Evolutionary conservation across 2,888 invertebrate genomes (phyloP).

Genomic region (Cyaniris semiargus): DNA sequence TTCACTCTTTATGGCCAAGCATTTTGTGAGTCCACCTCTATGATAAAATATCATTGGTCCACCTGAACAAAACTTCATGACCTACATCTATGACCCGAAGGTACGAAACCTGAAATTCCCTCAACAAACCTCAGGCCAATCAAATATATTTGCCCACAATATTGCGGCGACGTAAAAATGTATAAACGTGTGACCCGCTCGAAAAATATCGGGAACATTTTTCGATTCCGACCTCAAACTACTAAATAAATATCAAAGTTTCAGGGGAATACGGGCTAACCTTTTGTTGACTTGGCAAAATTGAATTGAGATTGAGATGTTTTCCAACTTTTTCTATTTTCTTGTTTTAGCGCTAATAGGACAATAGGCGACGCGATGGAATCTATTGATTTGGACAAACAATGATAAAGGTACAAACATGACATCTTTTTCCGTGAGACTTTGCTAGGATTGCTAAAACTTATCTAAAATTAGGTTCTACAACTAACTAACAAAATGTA

Average conservation of each 20-base stretch:
- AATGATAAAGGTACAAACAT: neutral
- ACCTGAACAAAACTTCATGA: neutral
- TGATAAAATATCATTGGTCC: no score
- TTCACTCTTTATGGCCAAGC: no score
- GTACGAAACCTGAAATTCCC: neutral
- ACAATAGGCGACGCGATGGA: conserved; percentile 3
- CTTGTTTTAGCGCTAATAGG: conserved; percentile 30
- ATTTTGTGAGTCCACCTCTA: no score
- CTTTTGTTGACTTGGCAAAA: conserved; percentile 40
- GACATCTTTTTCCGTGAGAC: neutral
- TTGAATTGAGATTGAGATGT: conserved; percentile 38
- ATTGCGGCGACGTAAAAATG: conserved; percentile 7
- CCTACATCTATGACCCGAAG: neutral
- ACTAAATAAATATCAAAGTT: conserved; percentile 45
- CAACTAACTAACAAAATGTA: no score
- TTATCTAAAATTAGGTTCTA: neutral
- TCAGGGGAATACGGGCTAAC: conserved; percentile 40
- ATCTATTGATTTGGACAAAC: conserved; percentile 1
- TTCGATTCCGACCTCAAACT: conserved; percentile 46
- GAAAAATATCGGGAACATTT: conserved; percentile 60
- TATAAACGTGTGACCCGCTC: conserved; percentile 13
- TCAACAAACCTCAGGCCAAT: conserved; percentile 41
- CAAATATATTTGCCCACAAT: conserved; percentile 34
- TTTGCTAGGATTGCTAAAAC: neutral
- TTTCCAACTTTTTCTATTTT: conserved; percentile 39